Conservation (phyloP, 2,113 vertebrate genomes). For the Thalassoma bifasciatum region DNA sequence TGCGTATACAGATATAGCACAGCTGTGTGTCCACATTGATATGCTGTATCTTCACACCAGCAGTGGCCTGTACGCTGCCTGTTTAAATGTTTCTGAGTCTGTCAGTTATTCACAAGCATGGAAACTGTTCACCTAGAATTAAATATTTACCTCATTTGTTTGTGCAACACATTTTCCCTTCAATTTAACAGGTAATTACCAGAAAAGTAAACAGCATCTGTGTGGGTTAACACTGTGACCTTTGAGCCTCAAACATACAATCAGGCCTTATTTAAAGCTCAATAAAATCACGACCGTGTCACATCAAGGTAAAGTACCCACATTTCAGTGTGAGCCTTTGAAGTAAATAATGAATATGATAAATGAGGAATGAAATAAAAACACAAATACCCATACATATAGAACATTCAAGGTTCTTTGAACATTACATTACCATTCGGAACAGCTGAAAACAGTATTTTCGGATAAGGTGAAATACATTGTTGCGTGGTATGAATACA, state of each 20-base stretch:
- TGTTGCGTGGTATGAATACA: constrained; percentile 1
- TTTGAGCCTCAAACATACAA: constrained; percentile 6
- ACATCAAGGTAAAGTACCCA: too few species aligned
- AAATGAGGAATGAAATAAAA: too few species aligned
- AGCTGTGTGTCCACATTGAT: too few species aligned
- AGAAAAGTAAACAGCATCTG: neutral
- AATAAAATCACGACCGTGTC: neutral
- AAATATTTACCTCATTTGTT: constrained; percentile 66
- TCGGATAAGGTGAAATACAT: neutral
- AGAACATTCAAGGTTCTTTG: neutral
- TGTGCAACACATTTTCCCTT: constrained; percentile 10
- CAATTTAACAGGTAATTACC: constrained; percentile 48
- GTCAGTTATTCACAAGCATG: neutral
- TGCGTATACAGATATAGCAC: too few species aligned
- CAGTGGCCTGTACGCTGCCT: too few species aligned
- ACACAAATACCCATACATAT: neutral
- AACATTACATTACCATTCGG: neutral
- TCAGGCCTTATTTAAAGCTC: neutral
- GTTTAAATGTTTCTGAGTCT: neutral
- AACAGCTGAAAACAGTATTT: neutral
- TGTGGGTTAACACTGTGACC: constrained; percentile 1
- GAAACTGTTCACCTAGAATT: neutral
- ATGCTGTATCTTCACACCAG: too few species aligned
- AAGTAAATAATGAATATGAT: too few species aligned
- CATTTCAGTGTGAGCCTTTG: too few species aligned